Base-by-base conservation (phyloP, 2,888 invertebrate species). In the Aelia acuminata region DNA sequence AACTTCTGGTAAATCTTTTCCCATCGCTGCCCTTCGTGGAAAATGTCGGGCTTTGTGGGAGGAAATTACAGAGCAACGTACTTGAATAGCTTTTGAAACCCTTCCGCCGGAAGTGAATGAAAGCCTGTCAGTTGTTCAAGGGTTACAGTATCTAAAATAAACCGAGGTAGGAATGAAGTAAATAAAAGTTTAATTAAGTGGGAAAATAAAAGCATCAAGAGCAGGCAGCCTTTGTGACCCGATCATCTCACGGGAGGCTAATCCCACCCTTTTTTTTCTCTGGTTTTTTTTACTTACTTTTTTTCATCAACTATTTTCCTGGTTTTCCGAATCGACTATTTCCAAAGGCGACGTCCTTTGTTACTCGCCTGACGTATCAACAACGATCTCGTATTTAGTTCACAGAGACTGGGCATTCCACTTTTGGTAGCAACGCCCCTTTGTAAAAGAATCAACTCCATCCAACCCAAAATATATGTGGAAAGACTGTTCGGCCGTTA, bases 121-220 rank as follows among this genome's bases (percentile, higher is more conserved):
- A 57, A 15, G 57, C 57, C 15, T 57, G 57, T 57, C 57, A 57
- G 57, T 26, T 1, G 57, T 26, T 57, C 26, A 26, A n/a, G 13
- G 15, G 57, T n/a, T n/a, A n/a, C 26, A 57, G 57, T 31, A 57
- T 26, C 57, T 26, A 75, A 75, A 75, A 75, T 39, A 75, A 75
- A 39, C 22, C 39, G 39, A 39, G 39, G 75, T 43, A 75, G 75
- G 4, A 75, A 43, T 57, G 57, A 57, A 57, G 57, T 57, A 57
- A 57, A 57, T 57, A 57, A 57, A 57, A 57, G 57, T 57, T 57
- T 75, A 75, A 75, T 43, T 75, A 75, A 75, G 75, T 35, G 39
- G 39, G 8, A 39, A 43, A 75, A 75, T 39, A 75, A 75, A 75
- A 39, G 39, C 39, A 22, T 75, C 75, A 75, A 39, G 39, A 39